These are phyloP conservation scores for Hiodon alosoides DNA, from an alignment of 2,113 vertebrate genomes.

Conservation along the genomic window DNA sequence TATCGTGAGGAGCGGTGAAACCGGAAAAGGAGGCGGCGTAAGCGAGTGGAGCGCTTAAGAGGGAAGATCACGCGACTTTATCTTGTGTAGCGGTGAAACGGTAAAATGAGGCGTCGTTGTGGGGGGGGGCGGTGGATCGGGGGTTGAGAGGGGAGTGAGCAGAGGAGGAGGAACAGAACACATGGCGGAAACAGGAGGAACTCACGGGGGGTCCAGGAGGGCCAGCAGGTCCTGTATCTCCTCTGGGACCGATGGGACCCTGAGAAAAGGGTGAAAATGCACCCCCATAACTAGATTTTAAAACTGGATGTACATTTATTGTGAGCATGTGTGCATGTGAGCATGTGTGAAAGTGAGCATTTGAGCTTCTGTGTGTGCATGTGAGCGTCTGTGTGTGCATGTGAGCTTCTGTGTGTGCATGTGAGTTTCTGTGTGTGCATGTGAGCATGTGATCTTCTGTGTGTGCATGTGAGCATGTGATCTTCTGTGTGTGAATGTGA, in stretches of 20 bases:
- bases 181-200: background rate
- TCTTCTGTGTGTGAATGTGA: background rate
- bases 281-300: no score
- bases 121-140: background rate
- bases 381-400: background rate
- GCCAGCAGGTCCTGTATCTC: constrained; percentile 37
- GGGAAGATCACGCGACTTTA: no score
- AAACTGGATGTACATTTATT: no score
- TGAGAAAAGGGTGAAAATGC: constrained; percentile 7
- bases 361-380: background rate
- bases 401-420: background rate
- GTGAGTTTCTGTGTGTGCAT: background rate
- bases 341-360: no score
- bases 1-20: no score
- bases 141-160: background rate
- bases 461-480: no score
- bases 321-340: no score
- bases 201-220: constrained; percentile 39
- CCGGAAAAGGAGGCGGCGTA: no score
- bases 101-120: no score
- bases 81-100: no score
- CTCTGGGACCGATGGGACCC: constrained; percentile 34
- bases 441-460: no score
- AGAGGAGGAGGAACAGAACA: background rate
- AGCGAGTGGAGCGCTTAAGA: no score